Conservation (phyloP, 2,888 invertebrate genomes). For the Diarsia mendica region DNA sequence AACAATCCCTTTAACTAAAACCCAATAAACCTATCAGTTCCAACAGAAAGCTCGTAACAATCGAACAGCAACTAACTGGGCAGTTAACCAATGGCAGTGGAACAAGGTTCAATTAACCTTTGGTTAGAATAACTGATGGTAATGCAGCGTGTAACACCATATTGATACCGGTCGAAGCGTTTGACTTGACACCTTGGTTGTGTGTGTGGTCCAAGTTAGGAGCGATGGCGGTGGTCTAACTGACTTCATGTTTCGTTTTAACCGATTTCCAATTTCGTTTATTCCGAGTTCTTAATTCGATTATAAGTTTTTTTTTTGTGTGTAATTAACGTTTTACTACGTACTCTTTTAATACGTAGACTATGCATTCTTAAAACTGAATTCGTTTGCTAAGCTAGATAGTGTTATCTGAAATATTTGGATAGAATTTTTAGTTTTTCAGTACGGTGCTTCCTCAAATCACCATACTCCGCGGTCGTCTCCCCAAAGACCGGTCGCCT, state of each 20-base stretch:
- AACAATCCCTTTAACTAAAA: background rate
- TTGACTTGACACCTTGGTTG: slow-evolving; percentile 68
- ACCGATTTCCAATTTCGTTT: no score
- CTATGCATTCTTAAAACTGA: background rate
- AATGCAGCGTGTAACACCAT: slow-evolving; percentile 65
- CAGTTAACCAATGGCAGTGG: slow-evolving; percentile 56
- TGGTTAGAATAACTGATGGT: slow-evolving; percentile 61
- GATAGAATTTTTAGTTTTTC: background rate
- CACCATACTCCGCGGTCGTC: no score
- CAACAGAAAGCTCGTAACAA: slow-evolving; percentile 41
- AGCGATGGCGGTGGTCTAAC: slow-evolving; percentile 2
- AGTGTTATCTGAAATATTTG: background rate
- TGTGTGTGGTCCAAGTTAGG: slow-evolving; percentile 58
- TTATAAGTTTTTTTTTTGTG: no score
- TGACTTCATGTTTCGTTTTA: background rate
- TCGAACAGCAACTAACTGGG: slow-evolving; percentile 38
- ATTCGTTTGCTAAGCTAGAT: background rate
- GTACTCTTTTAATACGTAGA: background rate
- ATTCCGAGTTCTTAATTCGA: no score
- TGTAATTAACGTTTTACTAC: background rate
- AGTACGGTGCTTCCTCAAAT: no score
- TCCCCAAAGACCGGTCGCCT: no score
- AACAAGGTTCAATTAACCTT: slow-evolving; percentile 74
- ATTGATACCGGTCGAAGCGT: slow-evolving; percentile 72
- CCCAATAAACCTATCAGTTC: slow-evolving; percentile 13